Conservation (phyloP, 2,888 invertebrate species). For the Lasioglossum leucozonium region DNA sequence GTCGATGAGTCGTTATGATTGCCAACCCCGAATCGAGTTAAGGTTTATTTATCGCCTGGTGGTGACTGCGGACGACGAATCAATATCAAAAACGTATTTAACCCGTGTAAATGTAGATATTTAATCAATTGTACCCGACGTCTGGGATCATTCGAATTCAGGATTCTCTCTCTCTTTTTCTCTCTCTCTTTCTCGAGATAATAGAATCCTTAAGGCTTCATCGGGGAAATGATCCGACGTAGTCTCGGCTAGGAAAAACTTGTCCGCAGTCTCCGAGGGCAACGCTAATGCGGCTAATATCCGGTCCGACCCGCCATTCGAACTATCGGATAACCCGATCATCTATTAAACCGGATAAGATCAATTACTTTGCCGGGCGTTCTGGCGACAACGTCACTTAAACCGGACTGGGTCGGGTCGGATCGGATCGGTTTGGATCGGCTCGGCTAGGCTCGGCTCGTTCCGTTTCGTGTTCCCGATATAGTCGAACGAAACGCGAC, state of each 20-base stretch:
- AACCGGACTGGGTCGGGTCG: conserved; percentile 32
- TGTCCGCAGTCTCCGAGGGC: conserved; percentile 13
- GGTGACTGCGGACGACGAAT: conserved; percentile 11
- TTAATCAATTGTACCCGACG: background rate
- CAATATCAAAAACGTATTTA: background rate
- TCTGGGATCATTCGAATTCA: background rate
- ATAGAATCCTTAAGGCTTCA: conserved; percentile 2
- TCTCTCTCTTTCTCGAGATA: too few relatives aligned
- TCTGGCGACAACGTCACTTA: conserved; percentile 59
- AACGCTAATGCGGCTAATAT: conserved; percentile 37
- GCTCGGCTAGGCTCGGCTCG: conserved; percentile 11
- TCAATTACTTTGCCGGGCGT: conserved; percentile 58
- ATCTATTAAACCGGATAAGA: conserved; percentile 64
- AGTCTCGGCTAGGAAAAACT: conserved; percentile 13
- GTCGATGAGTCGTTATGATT: conserved; percentile 9
- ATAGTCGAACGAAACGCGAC: conserved; percentile 59
- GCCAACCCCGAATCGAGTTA: background rate
- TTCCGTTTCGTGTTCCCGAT: conserved; percentile 35
- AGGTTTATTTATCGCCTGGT: background rate
- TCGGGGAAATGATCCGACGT: background rate
- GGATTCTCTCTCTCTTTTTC: background rate
- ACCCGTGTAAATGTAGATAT: conserved; percentile 1
- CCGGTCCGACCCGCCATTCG: conserved; percentile 40
- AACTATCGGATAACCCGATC: conserved; percentile 52
- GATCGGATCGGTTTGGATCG: conserved; percentile 10